Base-by-base conservation (phyloP, 1,140 invertebrate species). In the Tribolium madens region DNA sequence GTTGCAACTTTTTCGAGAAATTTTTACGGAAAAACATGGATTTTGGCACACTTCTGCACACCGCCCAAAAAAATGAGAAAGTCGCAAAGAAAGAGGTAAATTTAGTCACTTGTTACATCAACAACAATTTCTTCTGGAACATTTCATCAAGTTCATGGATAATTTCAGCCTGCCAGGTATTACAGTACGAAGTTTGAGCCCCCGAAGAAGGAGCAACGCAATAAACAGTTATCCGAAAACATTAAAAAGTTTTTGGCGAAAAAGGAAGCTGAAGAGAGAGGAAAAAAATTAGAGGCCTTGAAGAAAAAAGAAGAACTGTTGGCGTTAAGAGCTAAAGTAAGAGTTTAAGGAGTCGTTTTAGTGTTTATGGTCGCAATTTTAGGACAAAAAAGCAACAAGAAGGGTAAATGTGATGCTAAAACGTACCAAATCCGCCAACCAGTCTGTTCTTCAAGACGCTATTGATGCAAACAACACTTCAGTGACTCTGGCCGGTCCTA, bases 381-480 rank as follows among this genome's bases (percentile, higher is more conserved):
- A 84, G 83, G 90, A 91, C 84, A 87, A 87, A 75, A 91, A 91
- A 81, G 88, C 89, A 10, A 87, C 87, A 33, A 86, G 87, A 76
- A 78, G 90, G 17, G 88, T 91, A 0, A 89, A 89, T 81, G 89
- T 90, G 70, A 93, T 93, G 87, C 87, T 93, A 76, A 91, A 91
- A 84, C 87, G 95, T 1, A 96, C 94, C 15, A 97, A 97, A 87
- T 94, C 94, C 64, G 94, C 94, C 0, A 96, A 95, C 84, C 95
- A 96, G 85, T 92, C 94, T 4, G 94, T 94, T 2, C 86, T 96
- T 72, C 91, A 91, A 68, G 95, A 96, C 90, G 94, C 94, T 9
- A 87, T 94, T 70, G 92, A 95, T 83, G 90, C 89, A 84, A 89
- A 92, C 26, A 91, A 94, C 79, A 95, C 94, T 64, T 91, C 92